phyloP scores from a whole-genome alignment of 1,140 invertebrate species.

The Trichomalopsis sarcophagae region DNA sequence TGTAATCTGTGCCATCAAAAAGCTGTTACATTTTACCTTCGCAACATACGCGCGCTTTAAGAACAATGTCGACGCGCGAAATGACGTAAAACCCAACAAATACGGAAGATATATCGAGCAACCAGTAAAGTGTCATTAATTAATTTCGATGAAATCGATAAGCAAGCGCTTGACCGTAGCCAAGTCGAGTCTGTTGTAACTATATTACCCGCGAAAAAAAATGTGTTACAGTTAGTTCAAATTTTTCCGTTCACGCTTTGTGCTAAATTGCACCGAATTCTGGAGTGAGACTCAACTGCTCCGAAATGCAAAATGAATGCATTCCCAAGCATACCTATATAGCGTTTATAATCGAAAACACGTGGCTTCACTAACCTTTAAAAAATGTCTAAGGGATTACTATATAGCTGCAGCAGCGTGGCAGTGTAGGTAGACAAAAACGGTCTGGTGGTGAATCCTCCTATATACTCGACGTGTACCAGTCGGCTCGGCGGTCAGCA shows the following conservation, averaged over 20 bases:
- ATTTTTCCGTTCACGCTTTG: background rate
- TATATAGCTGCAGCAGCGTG: background rate
- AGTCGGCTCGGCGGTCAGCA: background rate
- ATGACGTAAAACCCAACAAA: too few species aligned
- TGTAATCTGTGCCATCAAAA: too few species aligned
- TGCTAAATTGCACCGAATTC: background rate
- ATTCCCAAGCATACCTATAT: too few species aligned
- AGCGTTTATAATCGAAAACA: background rate
- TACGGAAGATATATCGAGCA: too few species aligned
- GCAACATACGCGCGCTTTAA: too few species aligned
- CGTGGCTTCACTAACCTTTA: constrained; percentile 4
- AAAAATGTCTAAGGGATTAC: background rate
- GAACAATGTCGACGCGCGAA: too few species aligned
- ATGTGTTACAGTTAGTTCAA: background rate
- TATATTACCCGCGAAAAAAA: too few species aligned
- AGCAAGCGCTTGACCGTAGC: background rate
- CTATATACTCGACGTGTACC: background rate
- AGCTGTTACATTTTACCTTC: too few species aligned
- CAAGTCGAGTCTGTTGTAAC: too few species aligned
- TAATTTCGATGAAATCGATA: too few species aligned
- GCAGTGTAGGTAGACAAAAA: background rate
- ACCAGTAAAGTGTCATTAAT: too few species aligned
- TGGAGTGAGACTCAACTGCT: background rate
- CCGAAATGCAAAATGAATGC: background rate
- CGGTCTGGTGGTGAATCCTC: background rate